These are phyloP conservation scores for Muricea muricata DNA, from an alignment of 92 coral and sea anemone species.

Conservation along the genomic window DNA sequence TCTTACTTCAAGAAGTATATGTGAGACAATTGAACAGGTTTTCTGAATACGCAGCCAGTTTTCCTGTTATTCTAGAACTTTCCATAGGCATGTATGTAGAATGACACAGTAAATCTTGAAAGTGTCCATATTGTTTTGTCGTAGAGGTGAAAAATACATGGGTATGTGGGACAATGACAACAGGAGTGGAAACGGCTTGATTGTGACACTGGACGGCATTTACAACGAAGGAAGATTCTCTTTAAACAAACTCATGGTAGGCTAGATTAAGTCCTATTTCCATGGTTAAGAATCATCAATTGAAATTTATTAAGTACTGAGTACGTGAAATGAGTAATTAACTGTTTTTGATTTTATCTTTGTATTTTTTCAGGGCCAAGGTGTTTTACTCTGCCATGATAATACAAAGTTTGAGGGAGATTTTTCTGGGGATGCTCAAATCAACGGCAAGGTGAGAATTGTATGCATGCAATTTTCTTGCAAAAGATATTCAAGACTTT, in stretches of 20 bases:
- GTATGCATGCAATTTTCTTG: too few relatives aligned
- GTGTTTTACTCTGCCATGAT: conserved; percentile 87
- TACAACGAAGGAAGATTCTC: conserved; percentile 87
- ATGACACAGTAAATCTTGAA: too few relatives aligned
- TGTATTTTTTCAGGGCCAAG: conserved; percentile 79
- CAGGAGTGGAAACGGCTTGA: conserved; percentile 84
- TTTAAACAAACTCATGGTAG: conserved; percentile 81
- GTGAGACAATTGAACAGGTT: too few relatives aligned
- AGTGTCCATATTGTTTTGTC: background rate
- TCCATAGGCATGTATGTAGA: too few relatives aligned
- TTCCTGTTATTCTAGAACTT: too few relatives aligned
- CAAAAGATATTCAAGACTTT: too few relatives aligned
- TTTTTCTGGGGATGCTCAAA: conserved; percentile 80
- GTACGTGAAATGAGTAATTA: too few relatives aligned
- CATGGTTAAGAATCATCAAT: too few relatives aligned
- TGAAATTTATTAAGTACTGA: too few relatives aligned
- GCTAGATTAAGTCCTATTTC: conserved; percentile 12
- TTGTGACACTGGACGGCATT: conserved; percentile 93
- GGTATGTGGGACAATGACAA: conserved; percentile 98
- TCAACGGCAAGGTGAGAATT: conserved; percentile 88
- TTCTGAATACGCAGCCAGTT: too few relatives aligned
- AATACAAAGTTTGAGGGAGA: conserved; percentile 94
- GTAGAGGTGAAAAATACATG: conserved; percentile 98
- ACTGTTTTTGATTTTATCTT: background rate
- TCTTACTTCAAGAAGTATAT: too few relatives aligned